phyloP scores from a whole-genome alignment of 1,140 invertebrate species.

The Galleria mellonella region DNA sequence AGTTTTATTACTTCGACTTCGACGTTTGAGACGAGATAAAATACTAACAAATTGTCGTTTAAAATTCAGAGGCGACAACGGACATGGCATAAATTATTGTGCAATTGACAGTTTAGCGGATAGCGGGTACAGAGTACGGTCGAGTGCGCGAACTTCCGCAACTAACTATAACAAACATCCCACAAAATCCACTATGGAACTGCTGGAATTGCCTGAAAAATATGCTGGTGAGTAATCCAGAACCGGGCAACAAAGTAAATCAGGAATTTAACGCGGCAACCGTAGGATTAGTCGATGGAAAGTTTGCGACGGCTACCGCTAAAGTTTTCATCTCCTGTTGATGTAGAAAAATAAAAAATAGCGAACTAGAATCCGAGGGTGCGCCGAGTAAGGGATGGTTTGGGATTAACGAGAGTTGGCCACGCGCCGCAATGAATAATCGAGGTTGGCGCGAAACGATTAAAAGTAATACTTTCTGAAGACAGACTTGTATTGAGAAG shows the following conservation, averaged over 20 bases:
- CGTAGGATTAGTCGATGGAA: conserved; percentile 55
- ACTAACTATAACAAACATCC: conserved; percentile 58
- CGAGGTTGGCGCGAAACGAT: conserved; percentile 23
- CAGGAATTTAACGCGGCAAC: conserved; percentile 55
- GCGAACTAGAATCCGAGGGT: neutral
- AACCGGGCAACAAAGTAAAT: conserved; percentile 60
- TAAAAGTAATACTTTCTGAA: conserved; percentile 29
- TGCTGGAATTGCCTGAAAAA: conserved; percentile 50
- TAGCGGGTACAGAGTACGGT: neutral
- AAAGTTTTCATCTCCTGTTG: conserved; percentile 62
- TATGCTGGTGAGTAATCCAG: conserved; percentile 47
- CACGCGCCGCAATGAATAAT: conserved; percentile 34
- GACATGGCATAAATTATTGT: neutral
- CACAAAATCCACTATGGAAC: conserved; percentile 48
- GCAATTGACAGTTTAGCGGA: no score
- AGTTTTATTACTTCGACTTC: conserved; percentile 36
- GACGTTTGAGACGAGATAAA: conserved; percentile 1
- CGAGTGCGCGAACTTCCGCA: conserved; percentile 24
- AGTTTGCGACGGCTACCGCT: conserved; percentile 32
- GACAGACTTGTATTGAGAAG: conserved; percentile 2
- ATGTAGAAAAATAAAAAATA: conserved; percentile 46
- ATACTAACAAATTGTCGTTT: conserved; percentile 1
- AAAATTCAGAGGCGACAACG: neutral
- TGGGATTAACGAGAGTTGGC: conserved; percentile 28
- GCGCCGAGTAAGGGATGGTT: conserved; percentile 12